These are phyloP conservation scores for Euwallacea similis DNA, from an alignment of 1,140 invertebrate species.

Conservation along the genomic window DNA sequence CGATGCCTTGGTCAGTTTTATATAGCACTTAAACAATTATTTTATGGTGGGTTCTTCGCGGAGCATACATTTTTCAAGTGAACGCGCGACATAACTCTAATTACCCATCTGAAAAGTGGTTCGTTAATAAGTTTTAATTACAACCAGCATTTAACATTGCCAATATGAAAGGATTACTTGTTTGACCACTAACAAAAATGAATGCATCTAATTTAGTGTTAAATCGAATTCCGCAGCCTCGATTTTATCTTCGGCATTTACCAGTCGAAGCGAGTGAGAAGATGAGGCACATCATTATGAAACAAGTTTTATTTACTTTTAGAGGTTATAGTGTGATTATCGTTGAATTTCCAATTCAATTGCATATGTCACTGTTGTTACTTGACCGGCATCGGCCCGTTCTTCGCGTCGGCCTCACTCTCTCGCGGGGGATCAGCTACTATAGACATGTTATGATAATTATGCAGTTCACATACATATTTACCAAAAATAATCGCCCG, in stretches of 20 bases:
- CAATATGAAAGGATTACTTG: constrained; percentile 8
- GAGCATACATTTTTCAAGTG: constrained; percentile 1
- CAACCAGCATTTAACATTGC: constrained; percentile 5
- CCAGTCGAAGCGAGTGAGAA: constrained; percentile 2
- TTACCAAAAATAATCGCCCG: constrained; percentile 35
- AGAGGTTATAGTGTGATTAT: not conserved
- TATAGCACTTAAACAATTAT: not conserved
- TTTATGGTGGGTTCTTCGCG: not conserved
- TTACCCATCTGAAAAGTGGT: not conserved
- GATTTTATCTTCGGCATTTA: constrained; percentile 9
- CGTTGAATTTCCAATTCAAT: not conserved
- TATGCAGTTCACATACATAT: constrained; percentile 28
- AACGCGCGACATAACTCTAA: constrained; percentile 1
- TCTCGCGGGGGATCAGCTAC: not conserved
- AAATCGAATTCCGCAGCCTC: not conserved
- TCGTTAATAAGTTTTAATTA: constrained; percentile 16
- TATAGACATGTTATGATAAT: constrained; percentile 7
- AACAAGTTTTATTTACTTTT: constrained; percentile 7
- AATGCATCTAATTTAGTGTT: constrained; percentile 16
- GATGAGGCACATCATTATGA: not conserved
- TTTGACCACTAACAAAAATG: constrained; percentile 12
- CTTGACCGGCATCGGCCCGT: not conserved
- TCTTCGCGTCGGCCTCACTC: not conserved
- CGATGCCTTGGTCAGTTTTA: not conserved
- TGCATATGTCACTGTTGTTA: not conserved